A percentile compares a stretch with the other conserved stretches of the same genome.
phyloP scores from a whole-genome alignment of 2,888 invertebrate species.

The Phorcus lineatus region DNA sequence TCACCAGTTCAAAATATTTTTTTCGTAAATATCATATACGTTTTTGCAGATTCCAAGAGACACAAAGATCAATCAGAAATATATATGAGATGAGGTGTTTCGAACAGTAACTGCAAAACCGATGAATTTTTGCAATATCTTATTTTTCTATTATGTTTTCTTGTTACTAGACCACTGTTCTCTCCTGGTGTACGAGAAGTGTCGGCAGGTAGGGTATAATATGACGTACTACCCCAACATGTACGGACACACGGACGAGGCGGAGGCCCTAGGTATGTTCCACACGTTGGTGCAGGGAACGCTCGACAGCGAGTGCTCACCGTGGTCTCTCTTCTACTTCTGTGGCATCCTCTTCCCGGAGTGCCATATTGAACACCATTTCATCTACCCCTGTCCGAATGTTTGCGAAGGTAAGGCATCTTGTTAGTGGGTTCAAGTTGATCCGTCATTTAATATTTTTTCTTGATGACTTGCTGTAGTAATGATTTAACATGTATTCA shows the following conservation, averaged over 20 bases:
- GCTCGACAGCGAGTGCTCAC: neutral
- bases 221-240: slow-evolving; percentile 21
- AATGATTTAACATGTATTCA: too few species aligned
- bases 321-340: slow-evolving; percentile 15
- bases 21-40: too few species aligned
- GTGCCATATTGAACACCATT: neutral
- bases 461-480: too few species aligned
- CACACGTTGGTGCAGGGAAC: neutral
- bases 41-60: too few species aligned
- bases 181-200: neutral
- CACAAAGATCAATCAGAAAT: too few species aligned
- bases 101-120: too few species aligned
- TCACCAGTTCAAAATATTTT: too few species aligned
- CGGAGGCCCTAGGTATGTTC: neutral
- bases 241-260: neutral
- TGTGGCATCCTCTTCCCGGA: slow-evolving; percentile 21
- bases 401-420: slow-evolving; percentile 14
- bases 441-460: too few species aligned
- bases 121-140: too few species aligned
- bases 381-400: neutral
- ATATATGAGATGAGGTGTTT: too few species aligned
- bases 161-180: neutral
- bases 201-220: slow-evolving; percentile 13
- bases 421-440: too few species aligned
- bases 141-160: neutral